Evolutionary conservation across 2,797 vertebrate genomes (phyloP), one percentile per base, ranked within the genome.

Genomic region (Cyclopterus lumpus): DNA sequence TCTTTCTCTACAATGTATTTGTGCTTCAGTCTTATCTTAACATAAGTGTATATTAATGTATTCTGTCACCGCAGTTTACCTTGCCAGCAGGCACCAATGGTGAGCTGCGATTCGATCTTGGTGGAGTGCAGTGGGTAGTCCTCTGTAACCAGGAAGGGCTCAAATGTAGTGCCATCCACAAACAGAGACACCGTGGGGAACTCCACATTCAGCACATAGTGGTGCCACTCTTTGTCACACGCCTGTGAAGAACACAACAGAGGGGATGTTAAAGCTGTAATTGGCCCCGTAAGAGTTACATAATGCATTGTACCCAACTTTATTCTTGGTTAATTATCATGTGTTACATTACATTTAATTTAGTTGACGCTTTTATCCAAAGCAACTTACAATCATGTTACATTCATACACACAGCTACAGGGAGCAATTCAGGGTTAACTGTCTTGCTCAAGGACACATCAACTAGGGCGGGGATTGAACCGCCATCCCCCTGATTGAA

Each of bases 21-120:
- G 16, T 46, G 42, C n/a, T 42, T 67, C 8, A 26, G 11, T 59
- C 15, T 63, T 22, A 5, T 32, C 72, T 26, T 14, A 26, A 24
- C 24, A 6, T 14, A 2, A 24, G 22, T 10, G 7, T 46, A 30
- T 53, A 32, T 66, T 0, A 20, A 75, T 16, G 28, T 1, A 32
- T 64, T 26, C 70, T 16, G 10, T 49, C 36, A 54, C 42, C 66
- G 44, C 34, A 64, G 0, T 67, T 28, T 95, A 99, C 98, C 98
- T 97, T 99, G 97, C 98, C 98, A 99, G 87, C 98, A 99, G 0
- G 97, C 98, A 30, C 98, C 98, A 3, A 99, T 95, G 44, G 98
- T 96, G 8, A 99, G 96, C 93, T 99, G 98, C 0, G 96, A 96
- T 82, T 97, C 95, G 18, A 97, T 96, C 92, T 92, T 96, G 70